Evolutionary conservation across 2,888 invertebrate genomes (phyloP), one percentile per base, ranked within the genome.

Genomic region (Zelleria hepariella): DNA sequence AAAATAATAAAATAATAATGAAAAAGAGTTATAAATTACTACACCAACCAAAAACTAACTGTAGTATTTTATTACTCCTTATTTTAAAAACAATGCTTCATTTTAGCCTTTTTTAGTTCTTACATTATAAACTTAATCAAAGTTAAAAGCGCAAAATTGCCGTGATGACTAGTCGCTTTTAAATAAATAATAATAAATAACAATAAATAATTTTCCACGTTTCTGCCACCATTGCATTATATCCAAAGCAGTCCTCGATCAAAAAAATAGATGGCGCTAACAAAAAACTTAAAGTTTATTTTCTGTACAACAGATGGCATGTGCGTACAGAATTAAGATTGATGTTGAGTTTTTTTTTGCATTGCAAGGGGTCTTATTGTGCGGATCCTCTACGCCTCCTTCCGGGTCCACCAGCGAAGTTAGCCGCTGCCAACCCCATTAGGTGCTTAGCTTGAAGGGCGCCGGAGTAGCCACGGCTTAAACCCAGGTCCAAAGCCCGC

Each of bases 401-500:
- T 68, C 96, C 96, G 0, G 96, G 96, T 8, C 96, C 96, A 2
- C 94, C 95, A 23, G 96, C 95, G 86, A 93, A 96, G 84, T 96
- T 96, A 67, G 97, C 97, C 0, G 96, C 95, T 51, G 96, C 95
- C 58, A 96, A 81, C 3, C 96, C 97, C 94, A 97, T 95, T 72
- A 96, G 91, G 78, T 97, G 96, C 82, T 96, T 96, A 71, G 96
- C 96, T 63, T 96, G 95, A 70, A 96, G 94, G 26, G 95, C 94
- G 0, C 96, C 97, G 52, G 96, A 96, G 85, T 94, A 96, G 24
- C 97, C 97, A 58, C 97, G 94, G 69, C 93, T 94, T 60, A 97
- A 89, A 0, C 97, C 97, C 67, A 97, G 90, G 75, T 97, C 97
- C 63, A 97, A 89, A 42, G 94, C 94, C 23, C 97, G 93, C 82